A percentile compares a stretch with the other conserved stretches of the same genome.
Conservation (phyloP, 1,140 invertebrate genomes). For the Centruroides vittatus region DNA sequence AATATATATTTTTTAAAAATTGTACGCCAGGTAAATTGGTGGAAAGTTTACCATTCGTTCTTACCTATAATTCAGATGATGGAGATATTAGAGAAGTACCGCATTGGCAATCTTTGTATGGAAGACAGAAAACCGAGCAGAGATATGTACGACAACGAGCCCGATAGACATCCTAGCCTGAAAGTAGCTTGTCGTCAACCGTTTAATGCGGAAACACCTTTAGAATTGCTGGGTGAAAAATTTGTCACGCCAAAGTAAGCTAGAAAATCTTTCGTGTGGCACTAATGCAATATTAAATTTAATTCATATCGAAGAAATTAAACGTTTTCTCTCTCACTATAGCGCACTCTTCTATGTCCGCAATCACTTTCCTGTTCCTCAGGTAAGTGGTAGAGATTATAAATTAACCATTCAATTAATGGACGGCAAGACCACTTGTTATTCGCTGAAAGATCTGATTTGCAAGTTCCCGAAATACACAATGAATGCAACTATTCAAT, state of each 20-base stretch:
- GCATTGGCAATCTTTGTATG: slow-evolving; percentile 60
- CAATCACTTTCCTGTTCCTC: background rate
- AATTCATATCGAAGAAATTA: no score
- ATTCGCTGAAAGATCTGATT: no score
- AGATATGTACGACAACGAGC: slow-evolving; percentile 77
- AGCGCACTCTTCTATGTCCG: no score
- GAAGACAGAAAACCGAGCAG: slow-evolving; percentile 36
- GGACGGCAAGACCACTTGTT: background rate
- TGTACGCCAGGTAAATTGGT: no score
- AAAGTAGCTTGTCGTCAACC: slow-evolving; percentile 63
- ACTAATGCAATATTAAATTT: no score
- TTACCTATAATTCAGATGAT: slow-evolving; percentile 22
- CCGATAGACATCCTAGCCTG: slow-evolving; percentile 58
- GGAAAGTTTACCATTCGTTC: no score
- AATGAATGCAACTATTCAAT: background rate
- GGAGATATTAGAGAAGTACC: slow-evolving; percentile 57
- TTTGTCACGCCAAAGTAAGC: slow-evolving; percentile 83
- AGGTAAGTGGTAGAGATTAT: background rate
- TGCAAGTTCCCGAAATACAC: background rate
- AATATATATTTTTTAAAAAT: background rate
- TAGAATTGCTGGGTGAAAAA: slow-evolving; percentile 54
- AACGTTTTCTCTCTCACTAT: no score
- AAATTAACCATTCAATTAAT: background rate
- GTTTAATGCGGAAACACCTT: slow-evolving; percentile 89
- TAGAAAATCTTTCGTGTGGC: no score